These are phyloP conservation scores for Amblyopsis hoosieri DNA, from an alignment of 2,797 vertebrate species.

Conservation along the genomic window DNA sequence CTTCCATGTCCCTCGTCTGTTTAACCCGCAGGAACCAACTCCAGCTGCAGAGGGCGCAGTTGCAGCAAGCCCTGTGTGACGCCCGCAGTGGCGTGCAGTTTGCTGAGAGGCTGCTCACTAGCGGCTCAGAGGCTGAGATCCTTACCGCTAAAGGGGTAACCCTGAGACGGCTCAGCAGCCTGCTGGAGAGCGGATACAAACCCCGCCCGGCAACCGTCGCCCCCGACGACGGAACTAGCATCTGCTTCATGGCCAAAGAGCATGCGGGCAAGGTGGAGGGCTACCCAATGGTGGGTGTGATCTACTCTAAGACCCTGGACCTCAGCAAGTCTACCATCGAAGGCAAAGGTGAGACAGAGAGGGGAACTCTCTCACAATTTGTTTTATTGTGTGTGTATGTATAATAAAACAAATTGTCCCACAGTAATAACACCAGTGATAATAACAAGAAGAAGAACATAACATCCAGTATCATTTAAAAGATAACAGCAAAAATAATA, in stretches of 20 bases:
- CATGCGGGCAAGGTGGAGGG: conserved; percentile 80
- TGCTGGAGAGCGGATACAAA: conserved; percentile 72
- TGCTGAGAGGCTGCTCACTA: conserved; percentile 82
- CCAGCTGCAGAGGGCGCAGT: conserved; percentile 85
- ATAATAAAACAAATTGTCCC: too few relatives aligned
- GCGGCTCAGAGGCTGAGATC: conserved; percentile 85
- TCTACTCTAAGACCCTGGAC: conserved; percentile 81
- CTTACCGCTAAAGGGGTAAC: conserved; percentile 85
- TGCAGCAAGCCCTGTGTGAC: conserved; percentile 87
- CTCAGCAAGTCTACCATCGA: conserved; percentile 82
- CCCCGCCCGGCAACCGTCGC: conserved; percentile 44
- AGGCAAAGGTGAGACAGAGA: conserved; percentile 83
- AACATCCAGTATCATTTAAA: not conserved
- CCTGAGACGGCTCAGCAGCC: conserved; percentile 75
- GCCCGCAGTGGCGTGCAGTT: conserved; percentile 82
- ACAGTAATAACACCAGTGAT: not conserved
- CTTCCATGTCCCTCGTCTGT: not conserved
- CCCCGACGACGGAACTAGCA: conserved; percentile 67
- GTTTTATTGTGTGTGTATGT: not conserved
- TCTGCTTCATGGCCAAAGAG: conserved; percentile 81
- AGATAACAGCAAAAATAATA: too few relatives aligned
- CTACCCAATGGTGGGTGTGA: conserved; percentile 84
- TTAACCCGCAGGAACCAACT: conserved; percentile 75
- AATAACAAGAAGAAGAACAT: not conserved
- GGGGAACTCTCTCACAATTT: not conserved